Conservation (phyloP, 2,797 vertebrate genomes). For the Babyrousa celebensis region DNA sequence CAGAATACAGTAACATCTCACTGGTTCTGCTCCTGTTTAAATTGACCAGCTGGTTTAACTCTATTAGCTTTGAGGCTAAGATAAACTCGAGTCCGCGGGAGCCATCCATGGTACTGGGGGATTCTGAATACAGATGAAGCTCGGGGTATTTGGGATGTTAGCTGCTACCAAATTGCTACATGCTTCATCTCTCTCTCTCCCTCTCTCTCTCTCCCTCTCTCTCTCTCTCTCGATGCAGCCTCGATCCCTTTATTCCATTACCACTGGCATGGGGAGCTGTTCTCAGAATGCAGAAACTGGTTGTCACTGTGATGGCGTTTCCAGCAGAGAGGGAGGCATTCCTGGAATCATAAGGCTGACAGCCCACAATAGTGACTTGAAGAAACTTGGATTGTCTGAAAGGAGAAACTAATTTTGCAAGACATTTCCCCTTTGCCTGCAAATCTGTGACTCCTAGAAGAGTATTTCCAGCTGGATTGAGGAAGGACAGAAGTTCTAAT, state of each 20-base stretch:
- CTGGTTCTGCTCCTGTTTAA: slow-evolving; percentile 83
- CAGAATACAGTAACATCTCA: slow-evolving; percentile 83
- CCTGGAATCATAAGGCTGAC: background rate
- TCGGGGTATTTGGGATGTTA: background rate
- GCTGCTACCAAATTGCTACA: background rate
- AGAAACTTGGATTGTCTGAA: background rate
- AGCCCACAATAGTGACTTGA: background rate
- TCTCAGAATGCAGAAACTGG: slow-evolving; percentile 34
- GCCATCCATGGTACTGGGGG: background rate
- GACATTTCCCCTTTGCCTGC: background rate
- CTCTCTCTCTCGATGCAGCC: background rate
- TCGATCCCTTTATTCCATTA: background rate
- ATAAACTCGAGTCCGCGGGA: background rate
- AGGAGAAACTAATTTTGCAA: slow-evolving; percentile 30
- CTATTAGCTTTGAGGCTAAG: slow-evolving; percentile 81
- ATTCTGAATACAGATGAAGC: slow-evolving; percentile 56
- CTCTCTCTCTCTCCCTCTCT: slow-evolving; percentile 22
- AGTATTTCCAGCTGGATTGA: background rate
- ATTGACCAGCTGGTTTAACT: slow-evolving; percentile 85
- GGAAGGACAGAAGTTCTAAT: background rate
- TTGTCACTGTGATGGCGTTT: background rate
- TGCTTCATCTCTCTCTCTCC: slow-evolving; percentile 49
- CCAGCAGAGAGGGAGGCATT: background rate
- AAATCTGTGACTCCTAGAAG: background rate
- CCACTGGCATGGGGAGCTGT: background rate